phyloP scores from a whole-genome alignment of 2,797 vertebrate genomes.

The Leucoraja ocellata region DNA sequence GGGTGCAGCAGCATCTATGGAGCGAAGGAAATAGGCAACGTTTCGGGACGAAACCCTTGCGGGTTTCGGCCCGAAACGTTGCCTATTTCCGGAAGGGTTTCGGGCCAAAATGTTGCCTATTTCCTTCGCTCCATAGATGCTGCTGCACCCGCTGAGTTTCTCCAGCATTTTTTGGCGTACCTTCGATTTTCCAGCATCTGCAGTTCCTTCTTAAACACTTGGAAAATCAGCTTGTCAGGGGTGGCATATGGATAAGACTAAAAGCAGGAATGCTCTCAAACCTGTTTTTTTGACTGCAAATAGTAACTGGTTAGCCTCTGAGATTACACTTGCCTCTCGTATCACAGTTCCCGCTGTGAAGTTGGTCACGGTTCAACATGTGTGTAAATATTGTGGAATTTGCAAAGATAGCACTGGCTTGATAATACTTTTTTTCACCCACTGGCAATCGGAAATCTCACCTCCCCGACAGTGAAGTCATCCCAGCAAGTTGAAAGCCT shows the following conservation, averaged over 20 bases:
- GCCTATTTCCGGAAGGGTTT: too few species aligned
- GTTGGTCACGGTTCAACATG: background rate
- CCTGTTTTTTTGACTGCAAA: slow-evolving; percentile 32
- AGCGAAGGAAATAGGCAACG: too few species aligned
- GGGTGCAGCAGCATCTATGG: too few species aligned
- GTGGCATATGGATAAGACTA: background rate
- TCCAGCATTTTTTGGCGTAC: too few species aligned
- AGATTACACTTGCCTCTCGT: background rate
- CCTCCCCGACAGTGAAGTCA: background rate
- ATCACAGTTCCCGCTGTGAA: background rate
- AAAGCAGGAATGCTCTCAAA: slow-evolving; percentile 25
- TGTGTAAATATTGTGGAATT: slow-evolving; percentile 29
- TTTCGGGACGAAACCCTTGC: too few species aligned
- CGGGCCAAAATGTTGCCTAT: too few species aligned
- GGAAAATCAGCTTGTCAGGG: background rate
- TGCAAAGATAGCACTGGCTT: background rate
- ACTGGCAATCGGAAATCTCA: too few species aligned
- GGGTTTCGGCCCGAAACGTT: too few species aligned
- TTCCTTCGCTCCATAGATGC: too few species aligned
- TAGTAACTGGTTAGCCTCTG: background rate
- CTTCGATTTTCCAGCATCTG: too few species aligned
- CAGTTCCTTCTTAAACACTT: too few species aligned
- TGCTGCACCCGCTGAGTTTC: too few species aligned
- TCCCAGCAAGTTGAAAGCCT: background rate
- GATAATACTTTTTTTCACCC: background rate